A percentile compares a stretch with the other conserved stretches of the same genome.
These are phyloP conservation scores for Chrysodeixis includens DNA, from an alignment of 2,888 invertebrate species.

Conservation along the genomic window DNA sequence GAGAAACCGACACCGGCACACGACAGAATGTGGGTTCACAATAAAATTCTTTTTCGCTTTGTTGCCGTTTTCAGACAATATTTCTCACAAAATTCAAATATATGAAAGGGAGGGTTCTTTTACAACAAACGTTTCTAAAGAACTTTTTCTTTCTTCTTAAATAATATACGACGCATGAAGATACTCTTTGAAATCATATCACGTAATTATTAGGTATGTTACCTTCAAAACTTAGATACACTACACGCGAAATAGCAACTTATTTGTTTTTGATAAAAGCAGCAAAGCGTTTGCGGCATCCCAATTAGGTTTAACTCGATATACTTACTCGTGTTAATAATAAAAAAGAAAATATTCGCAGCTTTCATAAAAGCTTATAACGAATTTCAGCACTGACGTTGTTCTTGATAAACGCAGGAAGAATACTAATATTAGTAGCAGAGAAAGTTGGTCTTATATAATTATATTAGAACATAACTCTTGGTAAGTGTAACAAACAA, in stretches of 20 bases:
- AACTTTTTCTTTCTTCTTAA: slow-evolving; percentile 43
- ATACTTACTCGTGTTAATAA: slow-evolving; percentile 46
- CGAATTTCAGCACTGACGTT: slow-evolving; percentile 46
- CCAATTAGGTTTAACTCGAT: slow-evolving; percentile 52
- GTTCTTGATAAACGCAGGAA: slow-evolving; percentile 31
- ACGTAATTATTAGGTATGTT: slow-evolving; percentile 54
- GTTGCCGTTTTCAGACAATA: slow-evolving; percentile 43
- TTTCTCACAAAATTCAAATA: slow-evolving; percentile 50
- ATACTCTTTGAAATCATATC: slow-evolving; percentile 40
- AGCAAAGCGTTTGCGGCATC: slow-evolving; percentile 41
- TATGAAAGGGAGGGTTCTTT: slow-evolving; percentile 41
- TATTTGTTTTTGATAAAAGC: slow-evolving; percentile 44
- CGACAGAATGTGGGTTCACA: slow-evolving; percentile 44
- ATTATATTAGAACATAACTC: slow-evolving; percentile 18
- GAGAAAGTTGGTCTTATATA: slow-evolving; percentile 36
- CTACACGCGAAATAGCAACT: slow-evolving; percentile 37
- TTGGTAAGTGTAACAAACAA: slow-evolving; percentile 22
- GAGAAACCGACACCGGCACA: slow-evolving; percentile 49
- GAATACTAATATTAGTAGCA: slow-evolving; percentile 44
- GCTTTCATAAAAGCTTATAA: slow-evolving; percentile 41
- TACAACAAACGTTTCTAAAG: slow-evolving; percentile 49
- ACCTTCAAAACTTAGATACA: slow-evolving; percentile 50
- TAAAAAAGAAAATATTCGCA: slow-evolving; percentile 37
- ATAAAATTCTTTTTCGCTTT: slow-evolving; percentile 53
- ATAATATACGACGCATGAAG: slow-evolving; percentile 31